phyloP scores from a whole-genome alignment of 2,113 vertebrate genomes.

The Ploceus nigricollis region DNA sequence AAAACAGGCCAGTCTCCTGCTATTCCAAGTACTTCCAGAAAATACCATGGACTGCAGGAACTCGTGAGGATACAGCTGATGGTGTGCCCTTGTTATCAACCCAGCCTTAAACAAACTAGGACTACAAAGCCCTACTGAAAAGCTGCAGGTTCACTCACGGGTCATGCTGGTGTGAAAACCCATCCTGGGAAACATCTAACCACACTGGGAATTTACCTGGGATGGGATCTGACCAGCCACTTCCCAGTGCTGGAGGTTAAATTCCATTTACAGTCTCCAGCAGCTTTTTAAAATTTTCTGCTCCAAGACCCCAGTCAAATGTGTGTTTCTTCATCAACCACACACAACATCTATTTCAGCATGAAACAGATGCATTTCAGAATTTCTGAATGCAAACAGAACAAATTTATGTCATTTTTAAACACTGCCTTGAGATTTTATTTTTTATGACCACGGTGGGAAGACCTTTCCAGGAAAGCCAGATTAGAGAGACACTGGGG shows the following conservation, averaged over 20 bases:
- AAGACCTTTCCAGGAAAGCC: not conserved
- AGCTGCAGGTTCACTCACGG: not conserved
- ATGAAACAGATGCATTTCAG: not conserved
- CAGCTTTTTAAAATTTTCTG: not conserved
- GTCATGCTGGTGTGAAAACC: not conserved
- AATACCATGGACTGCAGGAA: not conserved
- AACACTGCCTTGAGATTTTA: not conserved
- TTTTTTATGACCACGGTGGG: not conserved
- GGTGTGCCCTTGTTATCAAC: not conserved
- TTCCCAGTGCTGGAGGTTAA: not conserved
- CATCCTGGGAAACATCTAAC: not conserved
- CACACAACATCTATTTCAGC: not conserved
- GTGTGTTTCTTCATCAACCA: not conserved
- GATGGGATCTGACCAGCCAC: not conserved
- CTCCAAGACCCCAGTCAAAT: not conserved
- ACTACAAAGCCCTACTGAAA: not conserved
- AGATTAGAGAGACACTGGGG: not conserved
- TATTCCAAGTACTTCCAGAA: not conserved
- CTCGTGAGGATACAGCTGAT: fast-evolving
- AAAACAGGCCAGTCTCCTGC: not conserved
- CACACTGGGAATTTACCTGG: not conserved
- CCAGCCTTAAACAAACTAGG: not conserved
- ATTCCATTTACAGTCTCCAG: not conserved
- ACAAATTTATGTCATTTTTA: not conserved
- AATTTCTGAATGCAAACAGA: not conserved